Percentiles rank a stretch among this genome's conserved stretches.
Conservation (phyloP, 2,113 vertebrate species). For the Silurus asotus region DNA sequence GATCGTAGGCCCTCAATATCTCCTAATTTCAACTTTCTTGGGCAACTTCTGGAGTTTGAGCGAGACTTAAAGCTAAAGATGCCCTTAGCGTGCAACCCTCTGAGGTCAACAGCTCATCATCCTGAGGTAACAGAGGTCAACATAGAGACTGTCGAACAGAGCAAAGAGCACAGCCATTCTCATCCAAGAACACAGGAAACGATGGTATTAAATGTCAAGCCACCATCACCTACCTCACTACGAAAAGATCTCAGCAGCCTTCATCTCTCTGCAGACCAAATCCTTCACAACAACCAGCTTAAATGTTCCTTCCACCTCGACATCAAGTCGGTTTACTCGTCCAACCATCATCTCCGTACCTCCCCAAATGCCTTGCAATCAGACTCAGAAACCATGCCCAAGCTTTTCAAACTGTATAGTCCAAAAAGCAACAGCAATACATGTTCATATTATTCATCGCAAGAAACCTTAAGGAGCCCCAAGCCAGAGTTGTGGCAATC, state of each 20-base stretch:
- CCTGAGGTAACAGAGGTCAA: constrained; percentile 16
- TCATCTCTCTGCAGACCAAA: constrained; percentile 89
- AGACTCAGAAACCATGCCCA: constrained; percentile 83
- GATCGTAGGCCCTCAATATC: constrained; percentile 94
- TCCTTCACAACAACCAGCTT: constrained; percentile 91
- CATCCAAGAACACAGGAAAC: constrained; percentile 41
- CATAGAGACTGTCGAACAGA: constrained; percentile 11
- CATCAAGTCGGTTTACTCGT: constrained; percentile 89
- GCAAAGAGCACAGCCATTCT: constrained; percentile 29
- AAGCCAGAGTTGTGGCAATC: constrained; percentile 64
- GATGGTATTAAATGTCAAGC: constrained; percentile 66
- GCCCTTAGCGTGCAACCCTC: constrained; percentile 67
- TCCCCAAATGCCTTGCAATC: constrained; percentile 54
- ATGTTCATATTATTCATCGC: constrained; percentile 74
- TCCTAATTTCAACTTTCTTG: constrained; percentile 96
- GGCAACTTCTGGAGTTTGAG: constrained; percentile 95
- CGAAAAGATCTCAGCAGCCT: constrained; percentile 89
- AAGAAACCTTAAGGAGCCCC: constrained; percentile 80
- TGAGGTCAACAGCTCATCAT: constrained; percentile 50
- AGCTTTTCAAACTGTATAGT: constrained; percentile 91
- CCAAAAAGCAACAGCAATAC: constrained; percentile 73
- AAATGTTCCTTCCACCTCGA: constrained; percentile 97
- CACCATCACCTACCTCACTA: constrained; percentile 79
- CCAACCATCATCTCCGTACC: constrained; percentile 63
- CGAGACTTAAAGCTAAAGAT: constrained; percentile 85